phyloP scores from a whole-genome alignment of 2,113 vertebrate genomes.

The Dendropsophus ebraccatus region DNA sequence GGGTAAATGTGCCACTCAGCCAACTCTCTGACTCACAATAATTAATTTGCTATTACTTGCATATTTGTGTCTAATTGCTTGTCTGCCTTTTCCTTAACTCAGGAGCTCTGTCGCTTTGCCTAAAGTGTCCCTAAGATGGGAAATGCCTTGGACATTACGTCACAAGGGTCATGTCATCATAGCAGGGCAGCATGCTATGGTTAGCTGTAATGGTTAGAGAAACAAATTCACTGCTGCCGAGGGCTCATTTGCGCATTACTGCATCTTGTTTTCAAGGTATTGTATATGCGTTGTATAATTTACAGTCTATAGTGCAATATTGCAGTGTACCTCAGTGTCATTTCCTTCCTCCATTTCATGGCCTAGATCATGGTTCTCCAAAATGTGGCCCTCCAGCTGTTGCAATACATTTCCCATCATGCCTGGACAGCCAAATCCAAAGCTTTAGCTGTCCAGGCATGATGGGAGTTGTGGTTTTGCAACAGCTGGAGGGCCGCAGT shows the following conservation, averaged over 20 bases:
- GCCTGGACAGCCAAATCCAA: no score
- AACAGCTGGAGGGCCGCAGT: no score
- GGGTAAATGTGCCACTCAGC: constrained; percentile 42
- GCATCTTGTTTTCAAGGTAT: neutral
- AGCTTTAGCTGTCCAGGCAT: no score
- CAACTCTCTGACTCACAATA: constrained; percentile 49
- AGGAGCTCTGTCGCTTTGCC: constrained; percentile 13
- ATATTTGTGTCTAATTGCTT: constrained; percentile 73
- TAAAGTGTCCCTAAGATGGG: constrained; percentile 18
- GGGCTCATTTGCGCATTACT: neutral
- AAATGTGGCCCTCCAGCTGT: no score
- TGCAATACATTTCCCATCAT: no score
- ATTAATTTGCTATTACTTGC: constrained; percentile 65
- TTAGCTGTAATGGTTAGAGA: neutral
- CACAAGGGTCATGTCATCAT: constrained; percentile 24
- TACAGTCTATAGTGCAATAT: no score
- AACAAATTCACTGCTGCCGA: neutral
- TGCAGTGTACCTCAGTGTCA: no score
- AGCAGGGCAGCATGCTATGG: neutral
- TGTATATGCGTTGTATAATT: no score
- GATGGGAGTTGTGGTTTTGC: no score
- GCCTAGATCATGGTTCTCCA: no score
- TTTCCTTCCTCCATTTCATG: no score
- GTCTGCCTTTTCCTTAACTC: constrained; percentile 69
- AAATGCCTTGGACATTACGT: constrained; percentile 22